Evolutionary conservation across 1,140 invertebrate species (phyloP).

Genomic region (Drosophila eugracilis): DNA sequence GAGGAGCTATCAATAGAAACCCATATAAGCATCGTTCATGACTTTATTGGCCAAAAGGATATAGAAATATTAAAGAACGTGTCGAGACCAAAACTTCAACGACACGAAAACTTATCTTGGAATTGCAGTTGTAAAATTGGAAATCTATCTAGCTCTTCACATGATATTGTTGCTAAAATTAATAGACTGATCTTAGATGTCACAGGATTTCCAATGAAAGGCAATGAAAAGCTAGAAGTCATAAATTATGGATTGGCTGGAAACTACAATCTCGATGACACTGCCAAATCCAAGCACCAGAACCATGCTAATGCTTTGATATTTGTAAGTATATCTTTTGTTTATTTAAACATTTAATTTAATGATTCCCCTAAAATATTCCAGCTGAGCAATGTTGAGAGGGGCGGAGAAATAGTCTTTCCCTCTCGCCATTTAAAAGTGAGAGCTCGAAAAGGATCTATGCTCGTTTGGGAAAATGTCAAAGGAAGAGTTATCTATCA

Average conservation of each 20-base stretch:
- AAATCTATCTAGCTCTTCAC: neutral
- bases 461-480: conserved; percentile 16
- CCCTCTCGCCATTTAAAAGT: conserved; percentile 6
- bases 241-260: conserved; percentile 33
- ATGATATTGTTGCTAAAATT: conserved; percentile 8
- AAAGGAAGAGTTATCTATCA: neutral
- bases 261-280: conserved; percentile 26
- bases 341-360: neutral
- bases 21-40: neutral
- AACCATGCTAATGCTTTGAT: conserved; percentile 15
- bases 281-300: neutral
- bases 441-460: conserved; percentile 6
- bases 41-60: conserved; percentile 2
- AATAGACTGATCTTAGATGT: conserved; percentile 6
- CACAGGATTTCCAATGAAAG: neutral
- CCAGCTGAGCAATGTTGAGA: conserved; percentile 9
- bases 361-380: neutral
- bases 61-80: conserved; percentile 8
- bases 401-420: conserved; percentile 26
- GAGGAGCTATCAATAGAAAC: neutral
- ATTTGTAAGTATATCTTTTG: conserved; percentile 4
- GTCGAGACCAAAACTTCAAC: conserved; percentile 4
- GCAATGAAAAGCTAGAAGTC: conserved; percentile 7
- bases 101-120: neutral
- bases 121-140: conserved; percentile 24